These are phyloP conservation scores for Galleria mellonella DNA, from an alignment of 1,140 invertebrate genomes.

Conservation along the genomic window DNA sequence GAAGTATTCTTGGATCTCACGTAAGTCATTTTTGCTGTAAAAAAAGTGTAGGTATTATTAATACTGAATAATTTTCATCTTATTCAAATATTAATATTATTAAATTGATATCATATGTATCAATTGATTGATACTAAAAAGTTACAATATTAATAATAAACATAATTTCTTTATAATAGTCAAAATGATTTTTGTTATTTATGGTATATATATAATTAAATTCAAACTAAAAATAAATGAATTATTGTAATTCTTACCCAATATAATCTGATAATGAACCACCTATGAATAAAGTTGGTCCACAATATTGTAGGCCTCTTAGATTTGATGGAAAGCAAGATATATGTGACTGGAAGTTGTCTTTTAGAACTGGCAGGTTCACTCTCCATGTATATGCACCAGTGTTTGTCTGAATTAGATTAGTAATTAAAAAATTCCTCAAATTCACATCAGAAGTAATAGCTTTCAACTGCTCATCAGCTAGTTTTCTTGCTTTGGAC, in stretches of 20 bases:
- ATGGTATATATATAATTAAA: no score
- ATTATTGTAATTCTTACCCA: conserved; percentile 74
- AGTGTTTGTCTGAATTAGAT: conserved; percentile 79
- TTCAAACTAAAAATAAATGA: no score
- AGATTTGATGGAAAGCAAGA: conserved; percentile 76
- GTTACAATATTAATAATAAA: no score
- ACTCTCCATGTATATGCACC: conserved; percentile 82
- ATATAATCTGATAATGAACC: conserved; percentile 88
- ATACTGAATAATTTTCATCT: no score
- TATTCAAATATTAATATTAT: no score
- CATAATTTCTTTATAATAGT: no score
- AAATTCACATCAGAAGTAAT: conserved; percentile 57
- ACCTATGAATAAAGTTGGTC: conserved; percentile 87
- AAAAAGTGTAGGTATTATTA: conserved; percentile 5
- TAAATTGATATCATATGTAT: no score
- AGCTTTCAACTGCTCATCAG: conserved; percentile 59
- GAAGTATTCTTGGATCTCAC: conserved; percentile 83
- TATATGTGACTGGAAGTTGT: conserved; percentile 80
- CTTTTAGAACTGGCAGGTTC: conserved; percentile 81
- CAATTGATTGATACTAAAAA: no score
- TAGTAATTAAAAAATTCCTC: conserved; percentile 85
- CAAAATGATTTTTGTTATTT: no score
- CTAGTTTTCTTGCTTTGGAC: conserved; percentile 80
- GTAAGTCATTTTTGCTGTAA: conserved; percentile 79
- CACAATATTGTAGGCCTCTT: conserved; percentile 74